Base-by-base conservation (phyloP, 2,888 invertebrate species). In the Nephrocerus scutellatus region DNA sequence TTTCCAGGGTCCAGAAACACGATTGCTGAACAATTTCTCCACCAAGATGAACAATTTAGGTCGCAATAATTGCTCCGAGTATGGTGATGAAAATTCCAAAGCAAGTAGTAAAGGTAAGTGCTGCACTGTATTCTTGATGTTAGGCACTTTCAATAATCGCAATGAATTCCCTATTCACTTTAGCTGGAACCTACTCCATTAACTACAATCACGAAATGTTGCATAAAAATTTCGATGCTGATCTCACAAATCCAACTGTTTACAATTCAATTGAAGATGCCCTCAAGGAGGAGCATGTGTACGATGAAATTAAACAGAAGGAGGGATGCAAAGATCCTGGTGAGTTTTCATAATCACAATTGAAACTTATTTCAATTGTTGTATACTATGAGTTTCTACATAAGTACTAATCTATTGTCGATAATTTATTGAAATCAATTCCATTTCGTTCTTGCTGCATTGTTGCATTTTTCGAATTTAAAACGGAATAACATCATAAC, bases 251-350 rank as follows among this genome's bases (percentile, higher is more conserved):
- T 70, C 90, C 90, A 1, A 77, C 74, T 53, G 74, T 88, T 36
- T 91, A 90, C 60, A 82, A 89, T 52, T 82, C 81, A 51, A 82
- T 86, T 45, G 82, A 83, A 33, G 84, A 84, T 49, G 75, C 80
- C 36, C 77, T 78, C 40, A 82, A 81, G 51, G 66, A 82, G 38
- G 89, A 90, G 53, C 89, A 90, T 57, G 80, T 90, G 1, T 91
- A 91, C 56, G 89, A 88, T 61, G 90, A 90, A 68, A 89, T 91
- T 48, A 87, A 88, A 56, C 84, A 85, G 35, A 86, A 85, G 58
- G 84, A 83, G 50, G 77, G 75, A 39, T 64, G 55, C 45, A 78
- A 77, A 47, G 74, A 74, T 63, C 66, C 72, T 45, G 82, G 82
- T 81, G 67, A 68, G 69, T 63, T 24, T 22, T 19, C 28, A 24